A percentile compares a stretch with the other conserved stretches of the same genome.
These are phyloP conservation scores for Balanococcus diminutus DNA, from an alignment of 2,888 invertebrate genomes.

Conservation along the genomic window DNA sequence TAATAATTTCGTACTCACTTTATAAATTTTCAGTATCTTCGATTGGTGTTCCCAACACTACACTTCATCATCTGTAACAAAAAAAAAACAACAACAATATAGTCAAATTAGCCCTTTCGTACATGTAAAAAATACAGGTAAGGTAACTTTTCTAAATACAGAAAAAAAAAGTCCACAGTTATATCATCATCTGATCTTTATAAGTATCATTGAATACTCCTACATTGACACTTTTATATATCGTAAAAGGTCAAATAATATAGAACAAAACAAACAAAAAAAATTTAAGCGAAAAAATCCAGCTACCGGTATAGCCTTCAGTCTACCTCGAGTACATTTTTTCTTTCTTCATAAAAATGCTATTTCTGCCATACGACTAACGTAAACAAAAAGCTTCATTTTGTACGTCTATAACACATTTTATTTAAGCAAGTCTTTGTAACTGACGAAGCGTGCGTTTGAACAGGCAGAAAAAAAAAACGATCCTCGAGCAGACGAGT, in stretches of 20 bases:
- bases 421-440: background rate
- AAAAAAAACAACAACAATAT: background rate
- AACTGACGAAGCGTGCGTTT: slow-evolving; percentile 11
- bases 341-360: slow-evolving; percentile 28
- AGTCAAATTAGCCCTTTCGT: background rate
- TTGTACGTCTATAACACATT: slow-evolving; percentile 11
- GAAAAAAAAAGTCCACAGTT: background rate
- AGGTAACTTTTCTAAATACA: background rate
- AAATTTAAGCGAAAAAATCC: background rate
- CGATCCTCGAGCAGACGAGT: background rate
- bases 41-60: background rate
- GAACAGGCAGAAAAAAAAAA: background rate
- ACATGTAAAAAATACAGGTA: background rate
- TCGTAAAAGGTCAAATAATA: background rate
- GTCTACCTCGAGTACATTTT: background rate
- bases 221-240: background rate
- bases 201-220: too few relatives aligned
- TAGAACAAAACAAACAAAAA: slow-evolving; percentile 6
- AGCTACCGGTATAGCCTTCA: slow-evolving; percentile 1
- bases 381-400: slow-evolving; percentile 25
- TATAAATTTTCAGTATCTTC: background rate
- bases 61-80: background rate
- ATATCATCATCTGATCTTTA: slow-evolving; percentile 12
- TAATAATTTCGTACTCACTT: background rate
- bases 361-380: slow-evolving; percentile 2